Base-by-base conservation (phyloP, 2,888 invertebrate species). In the Cyclophora punctaria region DNA sequence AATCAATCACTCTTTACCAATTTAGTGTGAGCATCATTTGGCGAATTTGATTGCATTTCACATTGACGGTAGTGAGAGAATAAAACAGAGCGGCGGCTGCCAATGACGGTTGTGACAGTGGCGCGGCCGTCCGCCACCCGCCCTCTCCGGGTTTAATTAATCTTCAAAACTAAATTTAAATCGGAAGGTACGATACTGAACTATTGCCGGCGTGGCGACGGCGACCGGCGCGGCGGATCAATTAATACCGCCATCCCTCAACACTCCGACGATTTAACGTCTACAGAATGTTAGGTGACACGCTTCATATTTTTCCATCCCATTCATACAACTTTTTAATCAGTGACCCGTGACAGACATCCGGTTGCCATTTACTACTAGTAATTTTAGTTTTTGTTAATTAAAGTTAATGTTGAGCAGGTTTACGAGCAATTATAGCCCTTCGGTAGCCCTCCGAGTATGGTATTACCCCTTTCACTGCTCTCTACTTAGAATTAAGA, bases 1-100 rank as follows among this genome's bases (percentile, higher is more conserved):
- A 78, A 84, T 83, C 83, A 83, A 83, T 84, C 83, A 83, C 78
- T 80, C 75, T 78, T 77, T 73, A 78, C 72, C 78, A 83, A 81
- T 84, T 83, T 78, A 78, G 80, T 74, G 71, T 78, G 79, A 80
- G 71, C 78, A 78, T 83, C 78, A 81, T 83, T 85, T 84, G 75
- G 79, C 76, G 79, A 82, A 83, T 80, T 83, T 77, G 80, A 86
- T 86, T 82, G 78, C 80, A 75, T 80, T 72, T 73, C 71, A 67
- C 74, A 79, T 78, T 78, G 77, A 71, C 70, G 69, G 67, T 73
- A 73, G 76, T 72, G 73, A 69, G 77, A 76, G 79, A 78, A 82
- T 83, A 80, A 82, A 85, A 80, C 79, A 75, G 72, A 69, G 74
- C 74, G 71, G 67, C 81, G 78, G 80, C 70, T 85, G 85, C 65